These are phyloP conservation scores for Conus canariensis DNA, from an alignment of 2,888 invertebrate species.

Conservation along the genomic window DNA sequence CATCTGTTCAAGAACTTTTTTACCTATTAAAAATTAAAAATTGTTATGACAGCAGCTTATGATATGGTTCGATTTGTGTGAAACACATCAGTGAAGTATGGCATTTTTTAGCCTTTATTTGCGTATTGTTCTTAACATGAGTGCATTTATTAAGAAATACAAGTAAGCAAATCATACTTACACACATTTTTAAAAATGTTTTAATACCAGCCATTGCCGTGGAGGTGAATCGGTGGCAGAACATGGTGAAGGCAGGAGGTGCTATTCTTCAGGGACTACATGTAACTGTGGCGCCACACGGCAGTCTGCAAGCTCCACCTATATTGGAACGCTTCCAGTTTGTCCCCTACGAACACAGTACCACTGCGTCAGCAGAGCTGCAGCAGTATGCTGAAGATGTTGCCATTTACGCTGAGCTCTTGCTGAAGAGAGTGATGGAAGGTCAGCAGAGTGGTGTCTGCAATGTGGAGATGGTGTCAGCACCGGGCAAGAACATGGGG, in stretches of 20 bases:
- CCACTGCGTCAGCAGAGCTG: conserved; percentile 43
- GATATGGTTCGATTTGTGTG: too few species aligned
- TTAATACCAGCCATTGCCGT: conserved; percentile 24
- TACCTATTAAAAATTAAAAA: too few species aligned
- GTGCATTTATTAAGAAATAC: too few species aligned
- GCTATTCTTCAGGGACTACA: conserved; percentile 93
- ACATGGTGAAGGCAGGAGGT: conserved; percentile 84
- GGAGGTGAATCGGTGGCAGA: conserved; percentile 32
- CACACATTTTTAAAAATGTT: too few species aligned
- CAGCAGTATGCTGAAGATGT: conserved; percentile 54
- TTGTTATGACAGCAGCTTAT: too few species aligned
- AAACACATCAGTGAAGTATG: too few species aligned
- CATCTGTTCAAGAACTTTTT: too few species aligned
- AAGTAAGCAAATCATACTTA: too few species aligned
- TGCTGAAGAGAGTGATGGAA: conserved; percentile 34
- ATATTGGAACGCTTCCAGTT: conserved; percentile 91
- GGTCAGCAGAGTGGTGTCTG: background rate
- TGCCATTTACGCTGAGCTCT: conserved; percentile 26
- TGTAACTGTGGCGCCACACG: conserved; percentile 91
- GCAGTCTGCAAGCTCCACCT: conserved; percentile 87
- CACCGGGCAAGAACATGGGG: background rate
- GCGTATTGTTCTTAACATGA: too few species aligned
- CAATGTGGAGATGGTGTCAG: background rate
- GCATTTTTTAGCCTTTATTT: too few species aligned
- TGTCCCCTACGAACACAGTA: conserved; percentile 83